Conservation (phyloP, 2,113 vertebrate genomes). For the Heteronetta atricapilla region DNA sequence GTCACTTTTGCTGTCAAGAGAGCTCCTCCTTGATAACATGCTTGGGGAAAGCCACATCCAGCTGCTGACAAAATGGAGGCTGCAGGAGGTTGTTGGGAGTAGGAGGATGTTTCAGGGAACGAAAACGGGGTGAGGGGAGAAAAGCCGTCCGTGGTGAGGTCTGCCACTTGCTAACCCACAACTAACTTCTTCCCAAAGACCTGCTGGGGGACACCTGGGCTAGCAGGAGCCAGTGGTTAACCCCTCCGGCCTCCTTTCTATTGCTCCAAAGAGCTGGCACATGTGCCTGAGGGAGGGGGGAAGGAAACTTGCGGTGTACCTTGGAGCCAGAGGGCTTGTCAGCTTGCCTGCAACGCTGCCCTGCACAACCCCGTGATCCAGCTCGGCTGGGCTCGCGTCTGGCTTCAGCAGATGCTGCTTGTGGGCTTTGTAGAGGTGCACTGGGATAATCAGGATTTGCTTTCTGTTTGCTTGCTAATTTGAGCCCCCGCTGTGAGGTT, state of each 20-base stretch:
- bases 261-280: neutral
- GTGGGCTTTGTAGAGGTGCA: constrained; percentile 35
- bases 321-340: neutral
- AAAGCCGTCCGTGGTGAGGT: neutral
- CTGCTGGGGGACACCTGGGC: neutral
- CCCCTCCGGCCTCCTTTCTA: neutral
- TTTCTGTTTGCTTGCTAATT: constrained; percentile 69
- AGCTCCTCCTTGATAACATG: neutral
- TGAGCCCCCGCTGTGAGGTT: constrained; percentile 55
- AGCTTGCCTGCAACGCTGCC: neutral
- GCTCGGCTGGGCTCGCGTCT: rapidly evolving
- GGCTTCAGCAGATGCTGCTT: constrained; percentile 18
- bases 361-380: neutral
- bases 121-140: neutral
- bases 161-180: neutral
- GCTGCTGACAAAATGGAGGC: neutral
- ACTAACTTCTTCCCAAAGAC: neutral
- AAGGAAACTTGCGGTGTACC: neutral
- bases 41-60: neutral
- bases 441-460: constrained; percentile 54
- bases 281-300: neutral
- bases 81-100: neutral
- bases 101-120: neutral
- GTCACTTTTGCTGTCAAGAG: neutral
- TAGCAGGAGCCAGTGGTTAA: neutral